phyloP scores from a whole-genome alignment of 2,797 vertebrate genomes.

The Rhinoraja longicauda region DNA sequence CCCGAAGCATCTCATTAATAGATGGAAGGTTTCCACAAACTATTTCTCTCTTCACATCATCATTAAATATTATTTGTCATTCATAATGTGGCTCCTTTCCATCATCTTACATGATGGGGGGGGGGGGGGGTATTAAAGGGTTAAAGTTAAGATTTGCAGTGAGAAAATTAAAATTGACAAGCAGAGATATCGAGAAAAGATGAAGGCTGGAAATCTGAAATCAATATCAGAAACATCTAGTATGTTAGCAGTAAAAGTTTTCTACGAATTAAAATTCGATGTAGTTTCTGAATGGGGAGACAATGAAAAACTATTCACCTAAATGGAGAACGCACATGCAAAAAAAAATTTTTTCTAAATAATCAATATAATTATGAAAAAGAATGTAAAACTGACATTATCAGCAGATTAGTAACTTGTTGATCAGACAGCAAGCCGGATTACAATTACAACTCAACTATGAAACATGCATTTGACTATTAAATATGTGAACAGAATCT shows the following conservation, averaged over 20 bases:
- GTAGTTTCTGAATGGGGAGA: not conserved
- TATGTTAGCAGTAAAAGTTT: not conserved
- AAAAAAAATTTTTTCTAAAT: too few relatives aligned
- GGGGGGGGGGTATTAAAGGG: not conserved
- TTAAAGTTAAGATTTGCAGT: not conserved
- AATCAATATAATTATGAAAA: not conserved
- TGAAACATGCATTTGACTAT: not conserved
- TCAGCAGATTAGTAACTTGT: not conserved
- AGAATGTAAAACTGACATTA: not conserved
- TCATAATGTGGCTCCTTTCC: not conserved
- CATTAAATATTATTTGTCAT: not conserved
- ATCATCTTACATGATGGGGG: not conserved
- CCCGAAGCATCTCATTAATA: not conserved
- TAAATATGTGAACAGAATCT: not conserved
- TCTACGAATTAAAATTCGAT: not conserved
- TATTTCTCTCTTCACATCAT: not conserved
- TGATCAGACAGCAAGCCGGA: not conserved
- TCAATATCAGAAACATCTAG: not conserved
- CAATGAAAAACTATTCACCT: too few relatives aligned
- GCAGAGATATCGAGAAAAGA: too few relatives aligned
- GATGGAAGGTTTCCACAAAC: not conserved
- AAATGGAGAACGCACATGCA: too few relatives aligned
- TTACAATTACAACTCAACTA: not conserved
- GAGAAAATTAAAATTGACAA: not conserved
- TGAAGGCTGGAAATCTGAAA: not conserved